Evolutionary conservation across 2,797 vertebrate genomes (phyloP).

Genomic region (Onychomys torridus): DNA sequence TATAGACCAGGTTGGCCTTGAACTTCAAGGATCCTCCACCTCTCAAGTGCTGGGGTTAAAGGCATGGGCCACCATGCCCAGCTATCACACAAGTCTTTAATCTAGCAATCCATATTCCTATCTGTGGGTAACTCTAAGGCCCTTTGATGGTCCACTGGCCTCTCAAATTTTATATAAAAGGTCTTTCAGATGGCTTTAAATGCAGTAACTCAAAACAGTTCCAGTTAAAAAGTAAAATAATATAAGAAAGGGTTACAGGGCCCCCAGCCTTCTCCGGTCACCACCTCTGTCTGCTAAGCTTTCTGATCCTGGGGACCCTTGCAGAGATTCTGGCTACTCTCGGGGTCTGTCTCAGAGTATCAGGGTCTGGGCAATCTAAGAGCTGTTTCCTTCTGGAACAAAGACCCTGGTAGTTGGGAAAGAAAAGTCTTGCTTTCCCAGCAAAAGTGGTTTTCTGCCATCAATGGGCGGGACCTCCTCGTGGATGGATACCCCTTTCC

Average conservation of each 20-base stretch:
- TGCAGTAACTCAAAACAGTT: neutral
- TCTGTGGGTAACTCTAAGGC: neutral
- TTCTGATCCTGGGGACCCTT: neutral
- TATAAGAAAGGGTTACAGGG: neutral
- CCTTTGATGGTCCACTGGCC: neutral
- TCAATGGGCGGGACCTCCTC: constrained; percentile 75
- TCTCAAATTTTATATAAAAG: neutral
- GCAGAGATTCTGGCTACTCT: neutral
- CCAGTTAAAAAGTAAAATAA: constrained; percentile 2
- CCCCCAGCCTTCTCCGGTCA: neutral
- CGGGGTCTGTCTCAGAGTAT: neutral
- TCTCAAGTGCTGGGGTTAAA: neutral
- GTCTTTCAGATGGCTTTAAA: constrained; percentile 15
- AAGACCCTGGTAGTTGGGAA: constrained; percentile 11
- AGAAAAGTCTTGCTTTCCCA: constrained; percentile 61
- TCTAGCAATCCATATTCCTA: neutral
- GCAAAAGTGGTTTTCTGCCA: constrained; percentile 65
- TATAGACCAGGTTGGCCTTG: neutral
- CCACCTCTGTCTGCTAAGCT: neutral
- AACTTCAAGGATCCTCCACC: neutral
- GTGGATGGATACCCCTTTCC: constrained; percentile 82
- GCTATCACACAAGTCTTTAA: neutral
- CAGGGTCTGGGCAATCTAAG: neutral
- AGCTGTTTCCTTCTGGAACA: constrained; percentile 27
- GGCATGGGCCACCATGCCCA: neutral